Percentiles rank a stretch among this genome's conserved stretches.
Evolutionary conservation across 53 echinoderm and acorn worm genomes (phyloP).

Genomic region (Hippasteria phrygiana): DNA sequence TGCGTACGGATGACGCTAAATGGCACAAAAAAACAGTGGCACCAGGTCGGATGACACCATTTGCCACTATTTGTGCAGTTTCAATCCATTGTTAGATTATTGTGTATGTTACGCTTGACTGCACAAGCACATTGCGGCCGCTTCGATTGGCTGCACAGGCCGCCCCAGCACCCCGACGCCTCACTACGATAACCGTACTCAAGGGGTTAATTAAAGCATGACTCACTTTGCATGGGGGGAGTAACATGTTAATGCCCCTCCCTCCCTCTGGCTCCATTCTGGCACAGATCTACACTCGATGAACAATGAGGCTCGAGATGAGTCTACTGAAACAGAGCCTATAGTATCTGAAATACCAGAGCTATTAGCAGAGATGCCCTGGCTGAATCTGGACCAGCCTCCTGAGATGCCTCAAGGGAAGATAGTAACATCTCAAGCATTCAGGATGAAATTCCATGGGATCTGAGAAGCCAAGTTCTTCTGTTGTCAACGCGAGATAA

Average conservation of each 20-base stretch:
- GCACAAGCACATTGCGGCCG: no score
- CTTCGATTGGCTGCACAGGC: no score
- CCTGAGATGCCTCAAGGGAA: slow-evolving; percentile 38
- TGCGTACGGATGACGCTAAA: no score
- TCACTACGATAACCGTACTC: no score
- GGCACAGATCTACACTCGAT: neutral
- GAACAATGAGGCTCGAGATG: neutral
- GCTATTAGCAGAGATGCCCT: neutral
- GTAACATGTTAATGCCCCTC: neutral
- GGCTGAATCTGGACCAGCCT: slow-evolving; percentile 52
- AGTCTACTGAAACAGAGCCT: neutral
- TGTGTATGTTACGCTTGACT: no score
- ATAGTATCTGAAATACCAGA: slow-evolving; percentile 27
- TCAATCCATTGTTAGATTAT: no score
- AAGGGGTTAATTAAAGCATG: no score
- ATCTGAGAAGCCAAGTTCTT: neutral
- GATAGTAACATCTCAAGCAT: slow-evolving; percentile 42
- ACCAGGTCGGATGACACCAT: no score
- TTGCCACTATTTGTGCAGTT: no score
- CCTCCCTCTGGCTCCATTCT: neutral
- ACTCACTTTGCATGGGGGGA: no score
- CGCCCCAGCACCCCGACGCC: no score
- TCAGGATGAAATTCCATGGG: slow-evolving; percentile 36
- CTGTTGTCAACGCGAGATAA: slow-evolving; percentile 4
- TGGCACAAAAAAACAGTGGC: no score